Conservation (phyloP, 2,113 vertebrate genomes). For the Ciconia stormi region DNA sequence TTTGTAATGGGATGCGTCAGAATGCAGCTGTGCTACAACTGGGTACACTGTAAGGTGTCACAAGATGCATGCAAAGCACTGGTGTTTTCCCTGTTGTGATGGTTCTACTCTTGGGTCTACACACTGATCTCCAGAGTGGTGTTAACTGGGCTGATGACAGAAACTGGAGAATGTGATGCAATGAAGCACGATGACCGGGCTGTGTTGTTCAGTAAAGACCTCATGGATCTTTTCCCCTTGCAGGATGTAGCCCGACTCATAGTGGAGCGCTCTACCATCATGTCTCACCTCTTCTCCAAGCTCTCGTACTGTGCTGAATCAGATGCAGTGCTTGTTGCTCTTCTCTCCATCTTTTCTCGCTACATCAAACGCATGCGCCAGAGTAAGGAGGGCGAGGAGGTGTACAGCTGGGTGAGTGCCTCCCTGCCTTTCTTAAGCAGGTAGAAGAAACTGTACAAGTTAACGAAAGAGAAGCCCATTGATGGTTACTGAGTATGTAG, state of each 20-base stretch:
- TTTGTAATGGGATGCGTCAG: not conserved
- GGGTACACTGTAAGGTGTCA: not conserved
- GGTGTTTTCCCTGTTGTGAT: not conserved
- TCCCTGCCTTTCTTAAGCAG: not conserved
- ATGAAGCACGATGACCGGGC: too few species aligned
- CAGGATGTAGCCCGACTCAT: slow-evolving; percentile 94
- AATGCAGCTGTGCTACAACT: not conserved
- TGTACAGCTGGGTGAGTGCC: slow-evolving; percentile 94
- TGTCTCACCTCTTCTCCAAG: slow-evolving; percentile 95
- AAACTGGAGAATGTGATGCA: not conserved
- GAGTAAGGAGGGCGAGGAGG: slow-evolving; percentile 96
- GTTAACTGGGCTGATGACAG: not conserved
- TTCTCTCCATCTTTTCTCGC: slow-evolving; percentile 89
- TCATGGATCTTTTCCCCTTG: not conserved
- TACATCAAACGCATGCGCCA: slow-evolving; percentile 94
- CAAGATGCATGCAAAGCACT: not conserved
- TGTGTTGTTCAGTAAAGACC: not conserved
- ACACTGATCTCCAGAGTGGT: not conserved
- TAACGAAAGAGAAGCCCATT: not conserved
- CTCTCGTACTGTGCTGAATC: slow-evolving; percentile 85
- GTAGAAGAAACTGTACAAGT: not conserved
- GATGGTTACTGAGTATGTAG: not conserved
- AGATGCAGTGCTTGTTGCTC: slow-evolving; percentile 86
- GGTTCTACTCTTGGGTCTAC: not conserved
- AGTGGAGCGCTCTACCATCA: slow-evolving; percentile 98